phyloP scores from a whole-genome alignment of 2,797 vertebrate species.

The Leptoclinus maculatus region DNA sequence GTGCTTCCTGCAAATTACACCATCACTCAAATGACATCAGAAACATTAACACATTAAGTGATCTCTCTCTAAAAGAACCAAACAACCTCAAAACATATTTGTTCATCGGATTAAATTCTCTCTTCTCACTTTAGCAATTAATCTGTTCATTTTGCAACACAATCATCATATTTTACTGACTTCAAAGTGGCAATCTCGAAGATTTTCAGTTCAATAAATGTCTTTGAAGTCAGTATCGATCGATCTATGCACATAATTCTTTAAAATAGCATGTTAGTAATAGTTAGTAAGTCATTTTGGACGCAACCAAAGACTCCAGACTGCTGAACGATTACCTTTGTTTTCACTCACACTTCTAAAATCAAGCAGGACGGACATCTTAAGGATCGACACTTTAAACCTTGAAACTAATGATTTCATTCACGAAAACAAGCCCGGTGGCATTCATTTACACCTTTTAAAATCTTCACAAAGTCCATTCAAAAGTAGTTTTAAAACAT shows the following conservation, averaged over 20 bases:
- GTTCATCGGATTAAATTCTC: not conserved
- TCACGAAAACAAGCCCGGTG: not conserved
- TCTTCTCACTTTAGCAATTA: not conserved
- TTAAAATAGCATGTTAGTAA: not conserved
- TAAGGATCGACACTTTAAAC: not conserved
- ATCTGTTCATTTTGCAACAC: not conserved
- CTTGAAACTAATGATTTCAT: not conserved
- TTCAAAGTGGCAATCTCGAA: not conserved
- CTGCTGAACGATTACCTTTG: not conserved
- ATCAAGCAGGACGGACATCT: not conserved
- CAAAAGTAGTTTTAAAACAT: not conserved
- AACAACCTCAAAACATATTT: constrained; percentile 17
- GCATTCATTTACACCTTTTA: not conserved
- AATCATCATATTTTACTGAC: not conserved
- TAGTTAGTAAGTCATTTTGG: not conserved
- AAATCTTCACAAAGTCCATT: not conserved
- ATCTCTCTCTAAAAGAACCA: constrained; percentile 1
- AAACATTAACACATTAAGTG: constrained; percentile 22
- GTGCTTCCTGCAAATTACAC: constrained; percentile 8
- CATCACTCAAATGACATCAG: constrained; percentile 53
- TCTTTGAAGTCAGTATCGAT: not conserved
- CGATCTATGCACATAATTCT: not conserved
- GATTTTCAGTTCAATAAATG: not conserved
- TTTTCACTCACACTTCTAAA: not conserved
- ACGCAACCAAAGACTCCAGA: too few relatives aligned